Evolutionary conservation across 2,113 vertebrate species (phyloP).

Genomic region (Amazona guildingii): DNA sequence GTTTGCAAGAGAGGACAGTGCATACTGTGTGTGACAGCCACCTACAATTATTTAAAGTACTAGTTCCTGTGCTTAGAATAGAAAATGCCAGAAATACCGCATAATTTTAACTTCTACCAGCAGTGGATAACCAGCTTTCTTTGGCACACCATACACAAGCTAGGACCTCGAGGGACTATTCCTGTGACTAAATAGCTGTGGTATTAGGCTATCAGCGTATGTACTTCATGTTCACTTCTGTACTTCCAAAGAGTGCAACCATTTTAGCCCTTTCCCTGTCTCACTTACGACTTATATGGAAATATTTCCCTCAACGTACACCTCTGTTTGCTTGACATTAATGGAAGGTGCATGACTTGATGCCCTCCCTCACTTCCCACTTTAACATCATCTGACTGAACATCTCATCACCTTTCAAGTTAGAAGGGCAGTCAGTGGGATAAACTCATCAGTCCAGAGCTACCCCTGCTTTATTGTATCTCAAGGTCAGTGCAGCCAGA

Average conservation of each 20-base stretch:
- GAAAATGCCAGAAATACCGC: conserved; percentile 11
- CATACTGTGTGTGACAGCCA: background rate
- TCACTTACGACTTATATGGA: background rate
- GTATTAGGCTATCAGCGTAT: background rate
- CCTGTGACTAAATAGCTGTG: background rate
- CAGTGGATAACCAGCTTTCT: background rate
- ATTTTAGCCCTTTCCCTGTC: conserved; percentile 11
- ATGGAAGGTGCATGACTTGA: background rate
- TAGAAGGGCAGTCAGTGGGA: background rate
- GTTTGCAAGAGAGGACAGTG: background rate
- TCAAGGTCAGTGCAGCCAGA: background rate
- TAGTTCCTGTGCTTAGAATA: conserved; percentile 43
- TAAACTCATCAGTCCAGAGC: background rate
- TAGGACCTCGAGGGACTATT: background rate
- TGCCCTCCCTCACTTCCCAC: background rate
- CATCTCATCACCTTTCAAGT: background rate
- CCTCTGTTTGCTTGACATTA: background rate
- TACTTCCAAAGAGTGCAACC: background rate
- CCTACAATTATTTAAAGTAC: conserved; percentile 5
- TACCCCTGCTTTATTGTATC: background rate
- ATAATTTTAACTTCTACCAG: conserved; percentile 8
- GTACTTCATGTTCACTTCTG: background rate
- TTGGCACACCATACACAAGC: conserved; percentile 1
- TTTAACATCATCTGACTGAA: background rate
- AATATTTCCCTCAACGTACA: background rate